Percentiles rank a stretch among this genome's conserved stretches.
phyloP scores from a whole-genome alignment of 1,140 invertebrate species.

The Solenopsis invicta region DNA sequence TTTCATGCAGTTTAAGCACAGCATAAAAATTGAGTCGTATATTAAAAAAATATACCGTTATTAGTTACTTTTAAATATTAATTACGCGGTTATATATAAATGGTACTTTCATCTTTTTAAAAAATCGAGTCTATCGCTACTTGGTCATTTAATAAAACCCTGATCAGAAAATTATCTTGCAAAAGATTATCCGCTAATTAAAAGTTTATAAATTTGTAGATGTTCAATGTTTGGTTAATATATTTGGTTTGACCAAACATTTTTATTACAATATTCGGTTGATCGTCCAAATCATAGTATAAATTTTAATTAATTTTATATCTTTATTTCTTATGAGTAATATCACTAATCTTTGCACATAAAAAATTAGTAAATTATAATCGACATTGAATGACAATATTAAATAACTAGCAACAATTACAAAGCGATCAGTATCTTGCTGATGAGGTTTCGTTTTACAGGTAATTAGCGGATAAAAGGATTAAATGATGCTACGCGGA shows the following conservation, averaged over 20 bases:
- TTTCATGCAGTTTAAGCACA: background rate
- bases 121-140: background rate
- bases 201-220: background rate
- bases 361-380: background rate
- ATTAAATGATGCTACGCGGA: slow-evolving; percentile 31
- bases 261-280: background rate
- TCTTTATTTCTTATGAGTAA: background rate
- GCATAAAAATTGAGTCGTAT: background rate
- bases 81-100: background rate
- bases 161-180: background rate
- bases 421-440: background rate
- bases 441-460: slow-evolving; percentile 22
- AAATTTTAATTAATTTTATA: background rate
- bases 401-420: background rate
- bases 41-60: background rate
- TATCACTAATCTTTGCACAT: background rate
- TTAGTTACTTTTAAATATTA: background rate
- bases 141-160: background rate
- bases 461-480: background rate
- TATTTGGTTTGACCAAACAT: background rate
- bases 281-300: background rate
- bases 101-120: background rate
- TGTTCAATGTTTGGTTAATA: background rate
- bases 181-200: background rate
- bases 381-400: background rate